These are phyloP conservation scores for Cyprichromis sp. DNA, from an alignment of 2,113 vertebrate genomes.

Conservation along the genomic window DNA sequence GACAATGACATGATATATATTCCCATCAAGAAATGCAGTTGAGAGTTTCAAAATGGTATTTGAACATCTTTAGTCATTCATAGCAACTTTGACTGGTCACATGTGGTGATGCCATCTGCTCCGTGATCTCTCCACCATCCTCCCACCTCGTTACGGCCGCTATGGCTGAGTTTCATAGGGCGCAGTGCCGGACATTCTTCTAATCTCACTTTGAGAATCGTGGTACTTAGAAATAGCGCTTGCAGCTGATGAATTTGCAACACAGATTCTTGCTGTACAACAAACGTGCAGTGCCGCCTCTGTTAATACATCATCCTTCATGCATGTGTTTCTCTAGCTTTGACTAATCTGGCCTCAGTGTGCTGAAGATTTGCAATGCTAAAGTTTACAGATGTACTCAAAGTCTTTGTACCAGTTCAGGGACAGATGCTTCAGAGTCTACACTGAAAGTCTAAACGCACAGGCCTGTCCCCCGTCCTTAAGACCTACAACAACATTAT, in stretches of 20 bases:
- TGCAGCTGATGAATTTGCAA: slow-evolving; percentile 9
- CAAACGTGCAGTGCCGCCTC: not conserved
- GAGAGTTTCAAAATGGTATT: not conserved
- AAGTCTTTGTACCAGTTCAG: not conserved
- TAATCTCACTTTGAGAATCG: not conserved
- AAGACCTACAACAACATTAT: not conserved
- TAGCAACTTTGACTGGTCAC: not conserved
- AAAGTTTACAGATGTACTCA: not conserved
- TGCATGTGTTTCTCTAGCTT: not conserved
- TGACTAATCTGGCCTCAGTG: not conserved
- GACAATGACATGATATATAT: not conserved
- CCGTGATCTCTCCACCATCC: not conserved
- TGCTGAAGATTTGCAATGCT: not conserved
- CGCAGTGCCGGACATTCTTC: not conserved
- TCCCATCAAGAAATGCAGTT: not conserved
- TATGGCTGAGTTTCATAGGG: not conserved
- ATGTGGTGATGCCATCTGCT: slow-evolving; percentile 42
- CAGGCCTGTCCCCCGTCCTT: not conserved
- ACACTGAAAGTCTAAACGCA: not conserved
- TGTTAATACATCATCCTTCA: not conserved
- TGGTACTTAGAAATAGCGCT: not conserved
- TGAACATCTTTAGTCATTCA: not conserved
- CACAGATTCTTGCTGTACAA: not conserved
- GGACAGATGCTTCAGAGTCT: not conserved
- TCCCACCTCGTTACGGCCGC: not conserved